These are phyloP conservation scores for Sycophila texana DNA, from an alignment of 2,888 invertebrate genomes.

Conservation along the genomic window DNA sequence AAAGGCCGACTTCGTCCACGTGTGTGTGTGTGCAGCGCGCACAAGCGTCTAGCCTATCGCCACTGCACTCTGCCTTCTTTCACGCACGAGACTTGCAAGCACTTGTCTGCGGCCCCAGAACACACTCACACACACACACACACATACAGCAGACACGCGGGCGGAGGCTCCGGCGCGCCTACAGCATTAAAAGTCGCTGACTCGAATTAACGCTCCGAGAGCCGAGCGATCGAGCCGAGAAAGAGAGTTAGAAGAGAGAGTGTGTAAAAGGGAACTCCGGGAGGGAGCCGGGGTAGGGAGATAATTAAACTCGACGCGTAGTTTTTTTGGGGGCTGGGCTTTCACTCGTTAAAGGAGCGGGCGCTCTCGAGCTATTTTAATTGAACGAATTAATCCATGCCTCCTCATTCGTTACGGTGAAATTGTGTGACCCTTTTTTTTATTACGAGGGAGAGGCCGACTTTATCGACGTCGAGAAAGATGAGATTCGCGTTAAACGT, in stretches of 20 bases:
- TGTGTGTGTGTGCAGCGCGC: not conserved
- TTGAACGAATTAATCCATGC: constrained; percentile 2
- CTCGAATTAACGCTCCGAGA: constrained; percentile 41
- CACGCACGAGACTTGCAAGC: not conserved
- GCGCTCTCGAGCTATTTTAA: not conserved
- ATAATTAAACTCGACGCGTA: constrained; percentile 26
- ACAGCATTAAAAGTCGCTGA: constrained; percentile 46
- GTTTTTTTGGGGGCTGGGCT: constrained; percentile 18
- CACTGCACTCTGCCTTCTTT: constrained; percentile 2
- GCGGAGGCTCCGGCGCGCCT: not conserved
- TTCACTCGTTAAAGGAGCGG: constrained; percentile 22
- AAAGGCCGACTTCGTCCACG: not conserved
- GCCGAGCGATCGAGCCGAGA: not conserved
- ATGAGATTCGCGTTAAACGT: too few species aligned
- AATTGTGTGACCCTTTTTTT: not conserved
- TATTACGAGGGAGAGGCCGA: too few species aligned
- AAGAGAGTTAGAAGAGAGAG: not conserved
- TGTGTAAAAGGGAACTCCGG: not conserved
- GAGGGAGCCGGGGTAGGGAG: constrained; percentile 8
- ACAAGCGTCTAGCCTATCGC: not conserved
- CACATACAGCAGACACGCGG: constrained; percentile 1
- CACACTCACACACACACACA: not conserved
- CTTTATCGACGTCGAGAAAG: too few species aligned
- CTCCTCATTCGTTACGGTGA: constrained; percentile 4
- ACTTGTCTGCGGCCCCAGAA: not conserved